Base-by-base conservation (phyloP, 2,113 vertebrate genomes). In the Elanoides forficatus region DNA sequence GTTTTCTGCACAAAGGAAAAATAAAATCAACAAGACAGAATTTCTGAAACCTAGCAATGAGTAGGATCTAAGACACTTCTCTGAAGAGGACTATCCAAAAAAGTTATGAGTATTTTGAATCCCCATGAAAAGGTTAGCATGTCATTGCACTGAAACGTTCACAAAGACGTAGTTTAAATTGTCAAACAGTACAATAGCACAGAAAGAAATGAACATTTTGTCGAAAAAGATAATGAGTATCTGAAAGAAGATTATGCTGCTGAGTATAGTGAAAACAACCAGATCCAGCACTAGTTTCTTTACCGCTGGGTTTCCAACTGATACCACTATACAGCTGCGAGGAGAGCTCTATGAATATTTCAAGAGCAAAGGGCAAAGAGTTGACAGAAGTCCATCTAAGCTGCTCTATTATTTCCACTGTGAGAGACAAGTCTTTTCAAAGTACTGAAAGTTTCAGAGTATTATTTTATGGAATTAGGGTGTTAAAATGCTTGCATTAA, bases 261-360 rank as follows among this genome's bases (percentile, higher is more conserved):
- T 9, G 42, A 91, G 55, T 13, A 48, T 2, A 81, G 82, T 32
- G 67, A 88, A 90, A 88, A 91, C n/a, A 84, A 86, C 40, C 36
- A 76, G 43, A 59, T 32, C 5, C 38, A 81, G 86, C 88, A 91
- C 52, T 32, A 19, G 60, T 59, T 94, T 95, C 74, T 90, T 79
- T 22, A 84, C 56, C 0, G 0, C 63, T 36, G 48, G 19, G 68
- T 92, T 89, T 92, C 88, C 73, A 93, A 22, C 56, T 43, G 90
- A 96, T 78, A 84, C 67, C 36, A 36, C 63, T 68, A 78, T 15
- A 38, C 23, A 55, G 14, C 75, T 56, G 68, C 76, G 79, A 81
- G 42, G 72, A 93, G 50, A 92, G 36, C 52, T 68, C 48, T 4
- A 96, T 96, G 75, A 96, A 95, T 97, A 97, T 97, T 97, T 97